phyloP scores from a whole-genome alignment of 2,113 vertebrate genomes.

The Rhinolophus sinicus region DNA sequence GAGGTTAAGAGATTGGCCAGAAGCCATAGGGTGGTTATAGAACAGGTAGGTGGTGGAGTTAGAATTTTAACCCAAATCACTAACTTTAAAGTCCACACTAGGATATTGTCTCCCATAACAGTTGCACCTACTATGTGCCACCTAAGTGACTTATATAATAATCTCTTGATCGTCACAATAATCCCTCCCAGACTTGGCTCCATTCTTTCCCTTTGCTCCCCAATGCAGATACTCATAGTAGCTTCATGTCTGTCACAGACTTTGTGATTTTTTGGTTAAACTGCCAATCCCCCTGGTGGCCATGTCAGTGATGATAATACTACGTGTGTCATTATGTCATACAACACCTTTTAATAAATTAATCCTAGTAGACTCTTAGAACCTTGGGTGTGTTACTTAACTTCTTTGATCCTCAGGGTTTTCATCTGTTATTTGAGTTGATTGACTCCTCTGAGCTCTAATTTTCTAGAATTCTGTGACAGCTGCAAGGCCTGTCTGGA shows the following conservation, averaged over 20 bases:
- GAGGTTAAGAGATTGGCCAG: background rate
- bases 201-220: background rate
- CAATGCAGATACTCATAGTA: background rate
- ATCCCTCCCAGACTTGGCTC: background rate
- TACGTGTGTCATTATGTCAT: background rate
- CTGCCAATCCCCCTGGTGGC: too few relatives aligned
- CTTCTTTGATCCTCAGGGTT: background rate
- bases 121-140: background rate
- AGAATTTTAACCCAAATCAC: background rate
- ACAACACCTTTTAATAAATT: background rate
- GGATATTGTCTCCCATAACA: background rate
- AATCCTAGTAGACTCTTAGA: background rate
- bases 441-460: background rate
- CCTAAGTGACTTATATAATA: background rate
- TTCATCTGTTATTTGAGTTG: background rate
- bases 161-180: background rate
- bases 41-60: background rate
- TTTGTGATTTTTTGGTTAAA: background rate
- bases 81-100: background rate
- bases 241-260: background rate
- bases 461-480: constrained; percentile 16
- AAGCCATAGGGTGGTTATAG: background rate
- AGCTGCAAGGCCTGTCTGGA: background rate
- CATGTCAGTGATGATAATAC: background rate
- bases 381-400: background rate